phyloP scores from a whole-genome alignment of 1,140 invertebrate genomes.

The Aphelinus atriplicis region DNA sequence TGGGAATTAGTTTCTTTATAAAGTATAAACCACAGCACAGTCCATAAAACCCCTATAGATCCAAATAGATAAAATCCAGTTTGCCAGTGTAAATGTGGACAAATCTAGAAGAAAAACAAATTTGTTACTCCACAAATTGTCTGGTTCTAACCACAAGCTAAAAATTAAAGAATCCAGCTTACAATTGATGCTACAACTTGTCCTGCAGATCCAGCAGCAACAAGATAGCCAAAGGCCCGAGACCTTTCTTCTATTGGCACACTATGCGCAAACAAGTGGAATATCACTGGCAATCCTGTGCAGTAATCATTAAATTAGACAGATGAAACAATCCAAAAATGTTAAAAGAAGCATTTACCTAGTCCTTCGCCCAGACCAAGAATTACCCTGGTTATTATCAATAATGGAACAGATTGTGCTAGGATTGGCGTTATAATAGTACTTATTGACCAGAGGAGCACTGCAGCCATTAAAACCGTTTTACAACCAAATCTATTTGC shows the following conservation, averaged over 20 bases:
- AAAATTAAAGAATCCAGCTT: slow-evolving; percentile 49
- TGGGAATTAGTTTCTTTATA: slow-evolving; percentile 71
- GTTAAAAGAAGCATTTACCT: slow-evolving; percentile 63
- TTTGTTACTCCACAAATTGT: too few species aligned
- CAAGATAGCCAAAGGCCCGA: slow-evolving; percentile 79
- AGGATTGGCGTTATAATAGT: slow-evolving; percentile 79
- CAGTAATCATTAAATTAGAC: slow-evolving; percentile 24
- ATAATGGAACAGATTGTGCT: slow-evolving; percentile 71
- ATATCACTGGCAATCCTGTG: slow-evolving; percentile 81
- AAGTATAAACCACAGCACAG: slow-evolving; percentile 73
- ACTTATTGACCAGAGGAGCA: slow-evolving; percentile 80
- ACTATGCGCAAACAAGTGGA: slow-evolving; percentile 81
- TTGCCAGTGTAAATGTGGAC: slow-evolving; percentile 75
- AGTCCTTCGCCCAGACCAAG: slow-evolving; percentile 82
- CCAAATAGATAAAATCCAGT: slow-evolving; percentile 81
- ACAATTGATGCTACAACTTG: slow-evolving; percentile 82
- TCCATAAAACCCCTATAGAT: slow-evolving; percentile 77
- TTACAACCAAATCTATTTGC: slow-evolving; percentile 79
- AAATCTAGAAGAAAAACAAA: slow-evolving; percentile 60
- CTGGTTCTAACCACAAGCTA: slow-evolving; percentile 6
- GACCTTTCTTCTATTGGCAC: slow-evolving; percentile 81
- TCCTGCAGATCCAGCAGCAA: slow-evolving; percentile 79
- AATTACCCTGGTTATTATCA: slow-evolving; percentile 75
- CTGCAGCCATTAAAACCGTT: slow-evolving; percentile 75
- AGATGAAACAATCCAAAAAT: too few species aligned